A percentile compares a stretch with the other conserved stretches of the same genome.
Conservation (phyloP, 1,140 invertebrate genomes). For the Condylostylus longicornis region DNA sequence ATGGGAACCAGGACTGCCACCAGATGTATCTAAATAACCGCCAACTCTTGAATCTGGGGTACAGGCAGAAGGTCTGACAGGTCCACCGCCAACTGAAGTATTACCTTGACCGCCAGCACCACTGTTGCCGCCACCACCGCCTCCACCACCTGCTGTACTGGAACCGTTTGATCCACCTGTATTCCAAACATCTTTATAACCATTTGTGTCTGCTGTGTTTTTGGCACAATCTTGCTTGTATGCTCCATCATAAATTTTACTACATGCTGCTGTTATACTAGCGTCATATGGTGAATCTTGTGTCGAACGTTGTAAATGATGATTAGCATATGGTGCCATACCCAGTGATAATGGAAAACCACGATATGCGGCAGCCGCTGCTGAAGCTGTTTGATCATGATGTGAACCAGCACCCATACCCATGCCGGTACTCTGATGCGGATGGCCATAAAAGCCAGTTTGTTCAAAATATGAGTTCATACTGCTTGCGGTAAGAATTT, state of each 20-base stretch:
- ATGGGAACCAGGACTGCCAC: constrained; percentile 58
- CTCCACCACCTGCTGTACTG: constrained; percentile 17
- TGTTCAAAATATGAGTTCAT: constrained; percentile 95
- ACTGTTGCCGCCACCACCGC: constrained; percentile 31
- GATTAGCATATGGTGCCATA: constrained; percentile 72
- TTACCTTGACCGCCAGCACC: constrained; percentile 45
- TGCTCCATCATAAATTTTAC: constrained; percentile 35
- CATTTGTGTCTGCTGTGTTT: constrained; percentile 46
- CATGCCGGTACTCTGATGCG: constrained; percentile 52
- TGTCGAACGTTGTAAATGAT: constrained; percentile 61
- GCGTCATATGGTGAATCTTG: constrained; percentile 81
- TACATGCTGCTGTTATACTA: constrained; percentile 70
- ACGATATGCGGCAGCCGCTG: constrained; percentile 55
- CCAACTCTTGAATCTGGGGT: constrained; percentile 64
- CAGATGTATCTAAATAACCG: constrained; percentile 46
- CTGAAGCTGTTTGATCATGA: constrained; percentile 46
- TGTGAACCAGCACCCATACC: constrained; percentile 44
- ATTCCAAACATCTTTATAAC: constrained; percentile 42
- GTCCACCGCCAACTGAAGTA: constrained; percentile 33
- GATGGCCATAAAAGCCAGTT: constrained; percentile 80
- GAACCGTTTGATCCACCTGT: constrained; percentile 33
- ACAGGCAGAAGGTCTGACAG: constrained; percentile 67
- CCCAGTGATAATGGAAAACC: constrained; percentile 68
- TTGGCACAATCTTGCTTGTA: constrained; percentile 35
- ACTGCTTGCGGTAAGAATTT: constrained; percentile 34